phyloP scores from a whole-genome alignment of 2,888 invertebrate species.

The Amblyjoppa fuscipennis region DNA sequence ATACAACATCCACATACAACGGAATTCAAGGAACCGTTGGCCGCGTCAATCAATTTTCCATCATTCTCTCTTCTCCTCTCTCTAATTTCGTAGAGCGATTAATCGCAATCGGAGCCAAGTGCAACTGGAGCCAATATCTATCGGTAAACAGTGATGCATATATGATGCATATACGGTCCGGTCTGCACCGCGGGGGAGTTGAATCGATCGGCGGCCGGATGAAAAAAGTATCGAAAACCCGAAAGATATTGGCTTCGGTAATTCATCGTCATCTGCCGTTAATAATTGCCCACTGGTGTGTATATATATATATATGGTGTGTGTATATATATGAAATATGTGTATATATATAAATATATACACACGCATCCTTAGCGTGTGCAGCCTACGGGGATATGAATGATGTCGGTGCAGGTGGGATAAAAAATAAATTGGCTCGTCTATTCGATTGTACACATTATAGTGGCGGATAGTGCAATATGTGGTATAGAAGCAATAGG shows the following conservation, averaged over 20 bases:
- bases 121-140: constrained; percentile 23
- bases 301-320: not conserved
- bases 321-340: not conserved
- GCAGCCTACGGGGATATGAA: constrained; percentile 22
- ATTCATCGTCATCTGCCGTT: constrained; percentile 54
- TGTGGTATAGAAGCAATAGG: not conserved
- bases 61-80: not conserved
- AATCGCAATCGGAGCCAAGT: constrained; percentile 25
- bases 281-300: constrained; percentile 29
- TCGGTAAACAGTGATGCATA: constrained; percentile 8
- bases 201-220: constrained; percentile 31
- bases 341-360: not conserved
- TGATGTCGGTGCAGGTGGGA: not conserved
- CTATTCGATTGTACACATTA: not conserved
- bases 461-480: not conserved
- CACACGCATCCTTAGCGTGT: not conserved
- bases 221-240: constrained; percentile 50
- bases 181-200: constrained; percentile 17
- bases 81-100: constrained; percentile 34
- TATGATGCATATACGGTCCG: not conserved
- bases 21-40: constrained; percentile 17
- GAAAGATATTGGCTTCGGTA: constrained; percentile 57
- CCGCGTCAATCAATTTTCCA: constrained; percentile 13
- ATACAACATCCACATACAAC: not conserved
- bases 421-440: constrained; percentile 30